These are phyloP conservation scores for Machimus atricapillus DNA, from an alignment of 2,888 invertebrate species.

Conservation along the genomic window DNA sequence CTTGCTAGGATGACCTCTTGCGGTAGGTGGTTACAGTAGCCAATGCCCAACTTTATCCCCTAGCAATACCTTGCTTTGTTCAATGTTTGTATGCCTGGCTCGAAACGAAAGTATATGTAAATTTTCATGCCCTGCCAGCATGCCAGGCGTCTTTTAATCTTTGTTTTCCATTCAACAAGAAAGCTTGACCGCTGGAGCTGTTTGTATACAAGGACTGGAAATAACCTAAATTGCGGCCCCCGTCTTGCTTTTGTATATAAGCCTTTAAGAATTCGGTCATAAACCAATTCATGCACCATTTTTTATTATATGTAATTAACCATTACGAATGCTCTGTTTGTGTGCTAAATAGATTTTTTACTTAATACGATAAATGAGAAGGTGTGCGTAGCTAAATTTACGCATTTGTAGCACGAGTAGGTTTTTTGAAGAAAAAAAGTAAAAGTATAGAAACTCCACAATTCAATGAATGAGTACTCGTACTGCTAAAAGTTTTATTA, in stretches of 20 bases:
- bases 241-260: neutral
- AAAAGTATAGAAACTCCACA: neutral
- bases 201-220: neutral
- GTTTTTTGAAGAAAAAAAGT: neutral
- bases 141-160: neutral
- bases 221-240: neutral
- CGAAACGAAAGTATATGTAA: constrained; percentile 19
- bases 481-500: neutral
- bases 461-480: neutral
- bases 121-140: constrained; percentile 14
- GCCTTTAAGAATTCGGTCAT: neutral
- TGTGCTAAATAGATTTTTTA: neutral
- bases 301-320: neutral
- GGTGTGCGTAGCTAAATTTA: neutral
- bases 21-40: constrained; percentile 24
- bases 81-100: constrained; percentile 4
- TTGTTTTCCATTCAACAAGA: constrained; percentile 27
- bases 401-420: neutral
- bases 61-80: neutral
- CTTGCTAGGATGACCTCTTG: neutral
- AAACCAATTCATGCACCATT: neutral
- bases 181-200: constrained; percentile 14
- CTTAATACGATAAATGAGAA: neutral
- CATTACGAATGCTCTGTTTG: neutral
- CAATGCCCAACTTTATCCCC: constrained; percentile 17